phyloP scores from a whole-genome alignment of 2,113 vertebrate species.

The Mohoua ochrocephala region DNA sequence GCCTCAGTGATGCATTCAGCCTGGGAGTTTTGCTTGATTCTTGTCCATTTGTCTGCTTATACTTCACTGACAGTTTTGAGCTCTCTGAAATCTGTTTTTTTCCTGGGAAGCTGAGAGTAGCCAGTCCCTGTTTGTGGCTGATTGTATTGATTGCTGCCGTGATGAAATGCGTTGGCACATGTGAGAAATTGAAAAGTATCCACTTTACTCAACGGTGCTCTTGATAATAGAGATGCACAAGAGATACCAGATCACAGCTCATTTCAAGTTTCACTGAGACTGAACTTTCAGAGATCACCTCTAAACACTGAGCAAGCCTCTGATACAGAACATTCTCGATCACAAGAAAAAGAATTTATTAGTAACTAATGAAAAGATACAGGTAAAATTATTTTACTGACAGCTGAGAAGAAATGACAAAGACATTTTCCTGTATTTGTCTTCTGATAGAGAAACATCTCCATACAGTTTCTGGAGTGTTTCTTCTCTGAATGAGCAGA shows the following conservation, averaged over 20 bases:
- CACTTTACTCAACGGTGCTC: background rate
- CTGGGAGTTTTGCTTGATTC: background rate
- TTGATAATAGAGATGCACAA: background rate
- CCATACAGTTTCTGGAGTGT: background rate
- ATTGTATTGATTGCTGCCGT: background rate
- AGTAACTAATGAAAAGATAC: background rate
- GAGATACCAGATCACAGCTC: background rate
- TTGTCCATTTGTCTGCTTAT: background rate
- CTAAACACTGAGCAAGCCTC: background rate
- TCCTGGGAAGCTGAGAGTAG: background rate
- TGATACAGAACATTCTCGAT: background rate
- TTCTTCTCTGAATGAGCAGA: background rate
- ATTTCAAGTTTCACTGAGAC: background rate
- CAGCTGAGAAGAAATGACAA: background rate
- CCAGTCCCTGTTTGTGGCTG: background rate
- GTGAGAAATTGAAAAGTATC: background rate
- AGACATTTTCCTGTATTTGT: background rate
- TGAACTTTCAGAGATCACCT: background rate
- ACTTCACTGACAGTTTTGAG: background rate
- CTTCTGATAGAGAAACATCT: background rate
- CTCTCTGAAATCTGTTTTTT: background rate
- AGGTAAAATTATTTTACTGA: background rate
- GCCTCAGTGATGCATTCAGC: background rate
- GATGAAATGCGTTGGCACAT: background rate
- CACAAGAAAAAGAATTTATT: background rate